Evolutionary conservation across 2,797 vertebrate genomes (phyloP).

Genomic region (Fundulus diaphanus): DNA sequence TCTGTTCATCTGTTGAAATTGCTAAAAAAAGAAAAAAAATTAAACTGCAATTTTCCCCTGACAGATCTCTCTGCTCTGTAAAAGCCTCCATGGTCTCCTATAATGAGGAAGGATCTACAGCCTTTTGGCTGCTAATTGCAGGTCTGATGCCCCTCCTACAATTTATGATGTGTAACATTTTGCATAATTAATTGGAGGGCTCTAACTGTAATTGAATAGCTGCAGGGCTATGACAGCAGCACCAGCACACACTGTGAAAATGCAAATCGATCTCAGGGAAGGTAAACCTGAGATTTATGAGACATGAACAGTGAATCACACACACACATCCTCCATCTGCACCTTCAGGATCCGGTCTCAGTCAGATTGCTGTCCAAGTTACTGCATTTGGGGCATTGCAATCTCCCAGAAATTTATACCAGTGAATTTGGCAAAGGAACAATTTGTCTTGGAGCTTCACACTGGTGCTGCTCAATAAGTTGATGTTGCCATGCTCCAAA

Average conservation of each 20-base stretch:
- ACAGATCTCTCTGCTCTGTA: conserved; percentile 7
- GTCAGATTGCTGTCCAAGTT: not conserved
- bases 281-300: conserved; percentile 71
- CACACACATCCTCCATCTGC: conserved; percentile 46
- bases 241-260: conserved; percentile 78
- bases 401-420: conserved; percentile 48
- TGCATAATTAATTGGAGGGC: conserved; percentile 76
- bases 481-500: conserved; percentile 51
- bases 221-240: conserved; percentile 54
- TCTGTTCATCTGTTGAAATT: conserved; percentile 40
- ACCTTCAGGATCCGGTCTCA: not conserved
- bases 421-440: conserved; percentile 37
- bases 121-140: conserved; percentile 45
- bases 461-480: conserved; percentile 5
- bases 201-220: conserved; percentile 70
- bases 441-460: not conserved
- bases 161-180: conserved; percentile 66
- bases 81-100: conserved; percentile 11
- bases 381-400: conserved; percentile 10
- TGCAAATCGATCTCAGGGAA: conserved; percentile 72
- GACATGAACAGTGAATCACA: conserved; percentile 45
- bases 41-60: conserved; percentile 15
- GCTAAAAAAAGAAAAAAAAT: conserved; percentile 36
- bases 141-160: conserved; percentile 52
- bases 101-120: conserved; percentile 54